Evolutionary conservation across 1,140 invertebrate species (phyloP), one percentile per base, ranked within the genome.

Genomic region (Drosophila grimshawi): DNA sequence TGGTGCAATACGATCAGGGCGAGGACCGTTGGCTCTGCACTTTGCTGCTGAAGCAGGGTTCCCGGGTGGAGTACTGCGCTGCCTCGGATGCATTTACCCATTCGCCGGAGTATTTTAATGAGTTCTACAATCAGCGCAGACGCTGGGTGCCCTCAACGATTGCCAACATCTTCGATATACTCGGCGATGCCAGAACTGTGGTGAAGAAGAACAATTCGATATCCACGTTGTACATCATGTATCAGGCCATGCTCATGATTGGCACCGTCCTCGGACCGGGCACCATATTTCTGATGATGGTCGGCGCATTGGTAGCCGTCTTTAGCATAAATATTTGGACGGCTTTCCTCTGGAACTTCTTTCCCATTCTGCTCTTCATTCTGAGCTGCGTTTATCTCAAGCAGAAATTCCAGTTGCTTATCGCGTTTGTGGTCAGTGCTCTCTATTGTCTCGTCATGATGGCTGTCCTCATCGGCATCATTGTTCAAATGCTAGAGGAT

Each of bases 31-130:
- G 97, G 97, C 93, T 98, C 1, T 98, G 97, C 85, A 98, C 97
- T 0, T 93, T 98, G 7, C 92, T 98, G 8, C 93, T 98, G 3
- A 97, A 98, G 92, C 94, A 96, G 93, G 97, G 97, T 4, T 98
- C 97, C 75, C 94, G 97, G 48, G 97, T 95, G 2, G 97, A 98
- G 93, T 98, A 98, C 92, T 97, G 96, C 64, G 97, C 98, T 48
- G 98, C 97, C 30, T 96, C 97, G 45, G 98, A 98, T 90, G 97
- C 98, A 19, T 97, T 97, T 82, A 98, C 98, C 4, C 97, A 98
- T 85, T 96, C 95, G 61, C 97, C 97, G 2, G 97, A 98, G 94
- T 95, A 96, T 43, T 98, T 98, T 81, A 95, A 95, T 61, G 97
- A 98, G 89, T 98, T 98, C 92, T 98, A 96, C 92, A 97, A 97